These are phyloP conservation scores for Ginglymostoma cirratum DNA, from an alignment of 2,113 vertebrate species.

Conservation along the genomic window DNA sequence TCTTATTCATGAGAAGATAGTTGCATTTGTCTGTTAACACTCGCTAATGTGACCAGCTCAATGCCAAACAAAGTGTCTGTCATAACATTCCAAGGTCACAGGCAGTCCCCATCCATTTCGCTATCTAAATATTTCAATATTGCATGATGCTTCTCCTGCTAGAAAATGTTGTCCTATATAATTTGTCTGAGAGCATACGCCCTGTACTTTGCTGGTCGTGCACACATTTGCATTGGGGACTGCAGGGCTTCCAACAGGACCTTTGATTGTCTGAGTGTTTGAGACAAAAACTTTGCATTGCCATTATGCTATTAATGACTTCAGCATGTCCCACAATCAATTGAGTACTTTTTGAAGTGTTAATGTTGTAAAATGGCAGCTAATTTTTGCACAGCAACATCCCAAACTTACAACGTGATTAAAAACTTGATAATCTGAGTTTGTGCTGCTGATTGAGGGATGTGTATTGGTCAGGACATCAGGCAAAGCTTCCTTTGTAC, in stretches of 20 bases:
- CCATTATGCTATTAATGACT: neutral
- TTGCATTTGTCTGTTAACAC: too few relatives aligned
- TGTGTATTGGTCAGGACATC: neutral
- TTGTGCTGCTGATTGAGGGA: neutral
- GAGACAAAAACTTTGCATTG: neutral
- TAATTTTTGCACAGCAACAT: neutral
- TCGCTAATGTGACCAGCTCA: neutral
- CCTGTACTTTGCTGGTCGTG: neutral
- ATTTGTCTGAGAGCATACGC: neutral
- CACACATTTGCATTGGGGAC: neutral
- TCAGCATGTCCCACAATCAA: neutral
- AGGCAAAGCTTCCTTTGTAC: neutral
- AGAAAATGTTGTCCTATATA: neutral
- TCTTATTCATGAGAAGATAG: neutral
- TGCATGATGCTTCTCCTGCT: neutral
- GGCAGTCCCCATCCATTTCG: neutral
- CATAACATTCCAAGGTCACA: neutral
- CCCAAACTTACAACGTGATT: neutral
- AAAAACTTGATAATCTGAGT: neutral
- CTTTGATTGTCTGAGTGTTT: neutral
- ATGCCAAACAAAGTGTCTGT: neutral
- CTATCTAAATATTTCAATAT: neutral
- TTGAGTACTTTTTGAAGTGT: neutral
- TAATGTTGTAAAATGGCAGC: too few relatives aligned
- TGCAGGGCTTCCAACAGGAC: neutral